These are phyloP conservation scores for Sisyra terminalis DNA, from an alignment of 2,888 invertebrate genomes.

Conservation along the genomic window DNA sequence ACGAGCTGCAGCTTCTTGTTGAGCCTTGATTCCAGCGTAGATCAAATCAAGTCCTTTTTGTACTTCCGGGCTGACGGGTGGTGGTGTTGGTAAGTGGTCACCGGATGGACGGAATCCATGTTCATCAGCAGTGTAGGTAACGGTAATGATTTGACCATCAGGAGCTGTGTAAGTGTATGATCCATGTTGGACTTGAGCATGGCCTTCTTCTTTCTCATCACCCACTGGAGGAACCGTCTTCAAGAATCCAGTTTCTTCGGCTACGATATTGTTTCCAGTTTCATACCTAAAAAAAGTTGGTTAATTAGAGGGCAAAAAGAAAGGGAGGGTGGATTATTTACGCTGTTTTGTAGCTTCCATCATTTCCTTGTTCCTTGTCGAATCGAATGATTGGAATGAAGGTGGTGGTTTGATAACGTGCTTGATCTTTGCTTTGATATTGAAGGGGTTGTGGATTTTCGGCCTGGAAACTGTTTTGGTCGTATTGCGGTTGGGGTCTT, in stretches of 20 bases:
- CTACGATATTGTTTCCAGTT: conserved; percentile 67
- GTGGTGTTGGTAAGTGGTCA: conserved; percentile 70
- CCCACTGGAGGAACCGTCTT: conserved; percentile 35
- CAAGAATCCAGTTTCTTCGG: conserved; percentile 62
- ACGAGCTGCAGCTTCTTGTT: conserved; percentile 21
- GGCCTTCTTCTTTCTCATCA: conserved; percentile 40
- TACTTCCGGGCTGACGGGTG: conserved; percentile 68
- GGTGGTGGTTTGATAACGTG: conserved; percentile 42
- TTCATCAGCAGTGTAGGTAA: conserved; percentile 69
- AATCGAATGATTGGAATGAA: conserved; percentile 65
- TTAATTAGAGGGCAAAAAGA: conserved; percentile 4
- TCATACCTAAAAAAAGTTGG: conserved; percentile 55
- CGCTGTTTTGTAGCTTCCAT: conserved; percentile 71
- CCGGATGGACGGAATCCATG: conserved; percentile 66
- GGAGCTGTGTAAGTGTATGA: conserved; percentile 67
- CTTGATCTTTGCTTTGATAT: conserved; percentile 23
- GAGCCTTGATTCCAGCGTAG: conserved; percentile 61
- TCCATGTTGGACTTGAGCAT: conserved; percentile 60
- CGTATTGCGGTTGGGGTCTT: conserved; percentile 15
- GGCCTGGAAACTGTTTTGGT: conserved; percentile 14
- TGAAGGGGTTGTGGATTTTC: conserved; percentile 15
- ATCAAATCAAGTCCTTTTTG: conserved; percentile 78
- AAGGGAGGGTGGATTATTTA: too few relatives aligned
- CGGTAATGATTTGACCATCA: conserved; percentile 56
- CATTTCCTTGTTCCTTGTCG: conserved; percentile 67